Evolutionary conservation across 2,113 vertebrate species (phyloP), one percentile per base, ranked within the genome.

Genomic region (Xiphophorus maculatus): DNA sequence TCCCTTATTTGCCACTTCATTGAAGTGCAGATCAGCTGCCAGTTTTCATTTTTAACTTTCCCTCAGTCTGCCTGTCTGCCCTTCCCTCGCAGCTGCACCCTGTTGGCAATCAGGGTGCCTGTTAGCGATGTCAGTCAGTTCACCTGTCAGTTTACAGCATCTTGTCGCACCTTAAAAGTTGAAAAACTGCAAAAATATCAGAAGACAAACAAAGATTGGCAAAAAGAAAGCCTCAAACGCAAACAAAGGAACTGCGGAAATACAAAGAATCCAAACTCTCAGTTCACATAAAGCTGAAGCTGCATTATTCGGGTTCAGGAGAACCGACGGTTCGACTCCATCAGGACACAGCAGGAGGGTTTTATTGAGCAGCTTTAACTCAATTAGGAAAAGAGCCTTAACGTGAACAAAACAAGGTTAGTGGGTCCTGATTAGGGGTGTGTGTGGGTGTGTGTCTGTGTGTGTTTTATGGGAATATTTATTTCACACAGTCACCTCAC

Each of bases 401-500:
- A 76, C 85, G 79, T 83, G 77, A 80, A 74, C 74, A 30, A 81
- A 89, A 91, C 79, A 81, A 87, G 82, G 81, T 92, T 89, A 92
- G 88, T 74, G 80, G 48, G 75, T 69, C 44, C 71, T 73, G 74
- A 70, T 82, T 51, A n/a, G 29, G 54, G 42, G 33, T 37, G 35
- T 35, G 40, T 37, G 63, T 44, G 68, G 28, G 28, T 74, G 54
- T 68, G 64, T 69, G 25, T 66, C 30, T 70, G 72, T 71, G 32
- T n/a, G 37, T 37, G n/a, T 30, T n/a, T 35, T 30, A 17, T 61
- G 60, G n/a, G 66, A 44, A 65, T 66, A 42, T 63, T 64, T 74
- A 64, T 74, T n/a, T 9, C 40, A 74, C 63, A 25, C 19, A 27
- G 29, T 63, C 40, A 40, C 44, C 44, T 48, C 44, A 48, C 44